Conservation (phyloP, 2,888 invertebrate genomes). For the Nezara viridula region DNA sequence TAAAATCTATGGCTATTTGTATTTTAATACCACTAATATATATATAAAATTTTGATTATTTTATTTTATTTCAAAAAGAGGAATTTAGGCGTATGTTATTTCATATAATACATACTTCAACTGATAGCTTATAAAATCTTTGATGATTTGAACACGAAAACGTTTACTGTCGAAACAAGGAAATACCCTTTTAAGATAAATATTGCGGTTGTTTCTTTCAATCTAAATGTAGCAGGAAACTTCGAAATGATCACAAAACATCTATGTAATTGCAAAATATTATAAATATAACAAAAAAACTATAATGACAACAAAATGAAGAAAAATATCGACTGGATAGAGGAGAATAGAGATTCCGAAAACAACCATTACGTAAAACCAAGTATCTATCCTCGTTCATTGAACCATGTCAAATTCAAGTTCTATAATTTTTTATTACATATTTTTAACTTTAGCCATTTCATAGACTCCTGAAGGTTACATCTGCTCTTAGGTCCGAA, state of each 20-base stretch:
- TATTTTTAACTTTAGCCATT: too few relatives aligned
- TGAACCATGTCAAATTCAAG: neutral
- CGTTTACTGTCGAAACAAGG: neutral
- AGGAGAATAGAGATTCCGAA: neutral
- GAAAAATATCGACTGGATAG: neutral
- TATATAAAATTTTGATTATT: too few relatives aligned
- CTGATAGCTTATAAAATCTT: neutral
- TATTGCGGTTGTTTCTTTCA: neutral
- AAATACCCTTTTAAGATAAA: neutral
- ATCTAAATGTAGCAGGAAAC: neutral
- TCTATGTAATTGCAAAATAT: neutral
- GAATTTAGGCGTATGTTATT: too few relatives aligned
- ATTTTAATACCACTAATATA: too few relatives aligned
- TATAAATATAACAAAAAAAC: neutral
- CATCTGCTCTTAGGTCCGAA: too few relatives aligned
- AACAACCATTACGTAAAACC: too few relatives aligned
- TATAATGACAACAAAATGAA: too few relatives aligned
- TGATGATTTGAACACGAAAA: neutral
- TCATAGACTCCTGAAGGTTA: too few relatives aligned
- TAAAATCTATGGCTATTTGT: too few relatives aligned
- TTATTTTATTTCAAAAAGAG: too few relatives aligned
- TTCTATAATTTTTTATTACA: too few relatives aligned
- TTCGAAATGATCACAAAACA: neutral
- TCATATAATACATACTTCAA: too few relatives aligned
- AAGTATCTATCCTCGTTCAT: neutral